phyloP scores from a whole-genome alignment of 2,888 invertebrate species.

The Fragum fragum region DNA sequence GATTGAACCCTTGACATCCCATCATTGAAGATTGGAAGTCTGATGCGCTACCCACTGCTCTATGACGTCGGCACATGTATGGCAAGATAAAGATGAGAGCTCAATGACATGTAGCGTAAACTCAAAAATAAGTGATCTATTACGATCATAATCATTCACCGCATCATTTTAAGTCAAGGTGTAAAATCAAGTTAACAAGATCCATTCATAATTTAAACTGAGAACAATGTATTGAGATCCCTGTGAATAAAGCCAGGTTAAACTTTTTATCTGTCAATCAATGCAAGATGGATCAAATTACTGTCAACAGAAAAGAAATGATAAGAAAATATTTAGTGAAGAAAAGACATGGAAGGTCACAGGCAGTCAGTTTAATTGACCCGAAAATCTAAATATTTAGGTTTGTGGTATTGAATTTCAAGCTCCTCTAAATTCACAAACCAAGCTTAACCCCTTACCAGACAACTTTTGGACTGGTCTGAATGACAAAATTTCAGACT shows the following conservation, averaged over 20 bases:
- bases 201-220: not conserved
- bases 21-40: too few relatives aligned
- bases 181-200: not conserved
- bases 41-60: too few relatives aligned
- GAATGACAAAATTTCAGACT: too few relatives aligned
- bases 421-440: too few relatives aligned
- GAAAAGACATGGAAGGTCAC: constrained; percentile 42
- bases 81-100: too few relatives aligned
- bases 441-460: too few relatives aligned
- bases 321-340: constrained; percentile 43
- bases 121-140: not conserved
- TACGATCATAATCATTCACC: not conserved
- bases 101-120: not conserved
- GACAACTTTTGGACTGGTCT: too few relatives aligned
- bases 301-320: constrained; percentile 33
- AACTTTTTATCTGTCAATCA: constrained; percentile 54
- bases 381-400: constrained; percentile 34
- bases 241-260: constrained; percentile 16
- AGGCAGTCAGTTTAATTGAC: constrained; percentile 51
- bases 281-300: constrained; percentile 35
- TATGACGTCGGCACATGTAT: too few relatives aligned
- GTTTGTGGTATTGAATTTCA: constrained; percentile 24
- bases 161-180: not conserved
- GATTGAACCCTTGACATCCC: too few relatives aligned
- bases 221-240: not conserved